A percentile compares a stretch with the other conserved stretches of the same genome.
These are phyloP conservation scores for Amphiduros pacificus DNA, from an alignment of 2,888 invertebrate genomes.

Conservation along the genomic window DNA sequence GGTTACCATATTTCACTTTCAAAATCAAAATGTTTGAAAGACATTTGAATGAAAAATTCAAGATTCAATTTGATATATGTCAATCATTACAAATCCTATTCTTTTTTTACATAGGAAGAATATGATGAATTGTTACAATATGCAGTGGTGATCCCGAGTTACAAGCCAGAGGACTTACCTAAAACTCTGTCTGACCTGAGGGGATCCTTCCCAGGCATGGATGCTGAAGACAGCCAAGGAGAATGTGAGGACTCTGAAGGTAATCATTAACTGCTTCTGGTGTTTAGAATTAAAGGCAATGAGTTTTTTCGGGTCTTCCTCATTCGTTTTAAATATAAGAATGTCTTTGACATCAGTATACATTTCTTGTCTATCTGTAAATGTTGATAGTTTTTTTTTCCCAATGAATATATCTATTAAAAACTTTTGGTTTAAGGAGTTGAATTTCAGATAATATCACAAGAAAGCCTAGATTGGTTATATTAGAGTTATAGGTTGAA, in stretches of 20 bases:
- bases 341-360: not conserved
- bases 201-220: constrained; percentile 33
- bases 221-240: not conserved
- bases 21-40: too few species aligned
- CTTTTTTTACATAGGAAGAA: constrained; percentile 42
- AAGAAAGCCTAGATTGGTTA: too few species aligned
- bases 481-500: too few species aligned
- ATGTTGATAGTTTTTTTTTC: too few species aligned
- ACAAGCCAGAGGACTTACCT: constrained; percentile 36
- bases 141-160: constrained; percentile 51
- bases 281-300: not conserved
- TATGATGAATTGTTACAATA: constrained; percentile 55
- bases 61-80: too few species aligned
- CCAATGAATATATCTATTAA: too few species aligned
- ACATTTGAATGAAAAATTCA: too few species aligned
- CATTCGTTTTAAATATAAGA: not conserved
- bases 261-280: not conserved
- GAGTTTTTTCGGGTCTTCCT: not conserved
- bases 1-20: too few species aligned
- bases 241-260: not conserved
- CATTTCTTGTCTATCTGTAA: too few species aligned
- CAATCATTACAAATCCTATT: too few species aligned
- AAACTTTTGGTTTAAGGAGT: too few species aligned
- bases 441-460: too few species aligned
- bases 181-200: constrained; percentile 37